Evolutionary conservation across 2,113 vertebrate species (phyloP).

Genomic region (Amia ocellicauda): DNA sequence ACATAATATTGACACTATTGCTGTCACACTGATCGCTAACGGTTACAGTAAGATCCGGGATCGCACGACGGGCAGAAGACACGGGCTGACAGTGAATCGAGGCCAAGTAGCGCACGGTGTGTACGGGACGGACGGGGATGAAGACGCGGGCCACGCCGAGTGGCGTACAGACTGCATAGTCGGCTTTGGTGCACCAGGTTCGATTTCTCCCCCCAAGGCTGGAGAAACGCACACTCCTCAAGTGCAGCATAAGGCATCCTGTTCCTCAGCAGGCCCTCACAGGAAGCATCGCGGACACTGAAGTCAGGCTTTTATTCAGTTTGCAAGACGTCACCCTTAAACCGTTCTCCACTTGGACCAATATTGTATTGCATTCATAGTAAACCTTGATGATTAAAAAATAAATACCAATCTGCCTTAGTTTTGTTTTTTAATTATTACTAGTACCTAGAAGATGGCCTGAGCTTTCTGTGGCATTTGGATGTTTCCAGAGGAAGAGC

Average conservation of each 20-base stretch:
- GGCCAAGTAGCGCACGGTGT: slow-evolving; percentile 45
- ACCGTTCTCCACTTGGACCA: too few species aligned
- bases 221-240: background rate
- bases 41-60: slow-evolving; percentile 32
- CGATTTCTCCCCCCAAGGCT: background rate
- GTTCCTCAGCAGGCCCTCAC: background rate
- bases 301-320: too few species aligned
- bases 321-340: background rate
- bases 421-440: too few species aligned
- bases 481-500: slow-evolving; percentile 20
- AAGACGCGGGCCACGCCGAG: slow-evolving; percentile 11
- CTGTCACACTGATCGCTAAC: slow-evolving; percentile 48
- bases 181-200: slow-evolving; percentile 38
- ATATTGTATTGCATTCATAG: too few species aligned
- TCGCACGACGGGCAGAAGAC: slow-evolving; percentile 48
- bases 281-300: too few species aligned
- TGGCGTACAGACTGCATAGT: slow-evolving; percentile 50
- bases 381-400: slow-evolving; percentile 2
- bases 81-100: background rate
- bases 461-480: slow-evolving; percentile 16
- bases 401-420: background rate
- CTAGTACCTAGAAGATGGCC: slow-evolving; percentile 6
- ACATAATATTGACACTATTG: slow-evolving; percentile 54
- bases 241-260: slow-evolving; percentile 6
- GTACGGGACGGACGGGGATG: slow-evolving; percentile 29